Base-by-base conservation (phyloP, 2,888 invertebrate genomes). In the Limnephilus rhombicus region DNA sequence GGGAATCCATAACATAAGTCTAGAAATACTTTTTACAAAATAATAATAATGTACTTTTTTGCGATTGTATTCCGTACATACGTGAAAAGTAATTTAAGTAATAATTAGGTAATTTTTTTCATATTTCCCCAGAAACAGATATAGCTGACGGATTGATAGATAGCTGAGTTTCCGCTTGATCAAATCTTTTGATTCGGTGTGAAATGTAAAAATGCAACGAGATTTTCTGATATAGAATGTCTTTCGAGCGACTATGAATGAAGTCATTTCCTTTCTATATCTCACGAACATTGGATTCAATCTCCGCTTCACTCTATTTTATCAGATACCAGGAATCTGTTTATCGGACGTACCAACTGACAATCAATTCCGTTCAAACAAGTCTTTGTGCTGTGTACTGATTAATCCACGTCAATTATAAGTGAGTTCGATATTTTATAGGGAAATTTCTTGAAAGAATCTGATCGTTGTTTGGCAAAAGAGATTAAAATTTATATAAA, bases 221-320 rank as follows among this genome's bases (percentile, higher is more conserved):
- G 13, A n/a, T 45, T 45, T 86, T 41, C 24, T 41, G 9, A 83
- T 34, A 24, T 41, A 37, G 37, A 83, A 83, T 37, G 83, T 13
- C 83, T 37, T 34, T 34, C 37, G 3, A 41, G 41, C n/a, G n/a
- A 11, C 37, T 29, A 86, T 15, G 45, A 49, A 86, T 86, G 85
- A 45, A 9, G 24, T 29, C 41, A 86, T 86, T 45, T 29, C 45
- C 34, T 13, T 45, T 13, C 37, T 37, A 12, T 86, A 45, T 86
- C 49, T 86, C 85, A 41, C 29, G n/a, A 86, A 86, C 85, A 49
- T 86, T 86, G n/a, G 15, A 86, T 86, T 45, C 49, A n/a, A 86
- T 86, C 85, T 86, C 85, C 85, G 83, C 37, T 24, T 24, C 68
- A 68, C n/a, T 68, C 68, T 9, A 18, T 34, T 83, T 83, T 24